A percentile compares a stretch with the other conserved stretches of the same genome.
Evolutionary conservation across 2,113 vertebrate species (phyloP).

Genomic region (Labeo catla): DNA sequence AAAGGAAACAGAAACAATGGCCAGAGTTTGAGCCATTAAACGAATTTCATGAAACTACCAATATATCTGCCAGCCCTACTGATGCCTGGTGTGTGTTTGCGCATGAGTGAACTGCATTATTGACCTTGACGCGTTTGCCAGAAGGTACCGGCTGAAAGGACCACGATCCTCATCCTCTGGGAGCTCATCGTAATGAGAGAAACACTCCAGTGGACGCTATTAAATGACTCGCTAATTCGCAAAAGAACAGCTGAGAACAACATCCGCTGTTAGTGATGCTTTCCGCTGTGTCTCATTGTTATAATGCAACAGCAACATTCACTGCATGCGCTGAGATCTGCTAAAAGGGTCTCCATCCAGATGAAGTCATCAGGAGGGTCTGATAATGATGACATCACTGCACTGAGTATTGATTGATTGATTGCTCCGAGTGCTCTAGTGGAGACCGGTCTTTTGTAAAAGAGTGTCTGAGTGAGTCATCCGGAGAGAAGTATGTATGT

Average conservation of each 20-base stretch:
- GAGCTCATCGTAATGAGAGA: constrained; percentile 26
- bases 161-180: constrained; percentile 20
- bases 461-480: constrained; percentile 49
- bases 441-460: constrained; percentile 51
- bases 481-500: constrained; percentile 4
- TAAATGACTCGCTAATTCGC: not conserved
- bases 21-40: not conserved
- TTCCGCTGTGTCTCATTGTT: not conserved
- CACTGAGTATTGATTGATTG: constrained; percentile 68
- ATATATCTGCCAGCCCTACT: not conserved
- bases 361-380: constrained; percentile 48
- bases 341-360: not conserved
- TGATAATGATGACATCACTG: constrained; percentile 58
- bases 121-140: constrained; percentile 63
- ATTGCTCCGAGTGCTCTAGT: constrained; percentile 63
- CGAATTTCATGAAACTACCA: not conserved
- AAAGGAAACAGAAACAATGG: not conserved
- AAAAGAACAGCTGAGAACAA: constrained; percentile 30
- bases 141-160: constrained; percentile 57
- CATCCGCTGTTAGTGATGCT: not conserved
- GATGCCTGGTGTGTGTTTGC: not conserved
- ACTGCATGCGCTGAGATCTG: not conserved
- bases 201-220: not conserved
- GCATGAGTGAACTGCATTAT: constrained; percentile 52
- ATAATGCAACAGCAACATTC: not conserved